Percentiles rank a stretch among this genome's conserved stretches.
Evolutionary conservation across 2,888 invertebrate genomes (phyloP).

Genomic region (Isoperla grammatica): DNA sequence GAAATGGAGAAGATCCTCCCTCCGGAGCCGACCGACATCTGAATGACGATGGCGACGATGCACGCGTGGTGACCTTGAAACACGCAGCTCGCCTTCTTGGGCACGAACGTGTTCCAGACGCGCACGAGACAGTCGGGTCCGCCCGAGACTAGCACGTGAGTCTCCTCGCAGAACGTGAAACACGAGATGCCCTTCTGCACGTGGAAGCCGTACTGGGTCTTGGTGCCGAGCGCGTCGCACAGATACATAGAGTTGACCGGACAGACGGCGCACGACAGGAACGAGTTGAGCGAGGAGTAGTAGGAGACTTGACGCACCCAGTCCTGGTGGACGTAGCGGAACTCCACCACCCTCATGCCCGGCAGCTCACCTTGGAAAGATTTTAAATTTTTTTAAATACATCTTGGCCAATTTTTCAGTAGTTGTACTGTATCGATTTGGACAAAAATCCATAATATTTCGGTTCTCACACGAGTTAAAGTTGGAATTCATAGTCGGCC

Average conservation of each 20-base stretch:
- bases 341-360: conserved; percentile 50
- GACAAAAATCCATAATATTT: background rate
- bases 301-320: conserved; percentile 67
- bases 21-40: conserved; percentile 55
- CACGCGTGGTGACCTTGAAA: conserved; percentile 60
- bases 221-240: conserved; percentile 54
- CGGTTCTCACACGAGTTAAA: too few species aligned
- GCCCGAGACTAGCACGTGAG: conserved; percentile 45
- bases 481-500: too few species aligned
- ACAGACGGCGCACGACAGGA: conserved; percentile 64
- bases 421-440: too few species aligned
- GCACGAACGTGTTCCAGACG: conserved; percentile 77
- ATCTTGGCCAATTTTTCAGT: too few species aligned
- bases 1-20: conserved; percentile 62
- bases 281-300: conserved; percentile 58
- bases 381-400: too few species aligned
- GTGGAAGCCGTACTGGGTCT: conserved; percentile 52
- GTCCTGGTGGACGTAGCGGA: conserved; percentile 55
- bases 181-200: conserved; percentile 47
- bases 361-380: conserved; percentile 46
- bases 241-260: conserved; percentile 53
- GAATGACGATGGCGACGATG: conserved; percentile 60
- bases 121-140: conserved; percentile 63
- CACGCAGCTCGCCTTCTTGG: conserved; percentile 55
- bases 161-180: conserved; percentile 39